Percentiles rank a stretch among this genome's conserved stretches.
These are phyloP conservation scores for Laothoe populi DNA, from an alignment of 2,888 invertebrate genomes.

Conservation along the genomic window DNA sequence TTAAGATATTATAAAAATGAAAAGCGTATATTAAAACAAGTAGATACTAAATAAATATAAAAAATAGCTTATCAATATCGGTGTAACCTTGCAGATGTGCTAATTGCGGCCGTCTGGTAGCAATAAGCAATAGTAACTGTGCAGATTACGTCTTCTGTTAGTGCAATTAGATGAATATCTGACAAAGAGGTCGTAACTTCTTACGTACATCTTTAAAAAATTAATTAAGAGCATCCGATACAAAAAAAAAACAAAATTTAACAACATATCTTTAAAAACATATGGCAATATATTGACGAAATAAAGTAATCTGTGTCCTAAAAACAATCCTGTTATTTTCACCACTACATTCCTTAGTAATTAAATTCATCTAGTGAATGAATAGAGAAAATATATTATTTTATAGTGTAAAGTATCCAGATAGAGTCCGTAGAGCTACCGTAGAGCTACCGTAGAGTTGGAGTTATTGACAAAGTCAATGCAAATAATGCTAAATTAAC, in stretches of 20 bases:
- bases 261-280: too few species aligned
- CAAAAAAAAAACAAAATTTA: not conserved
- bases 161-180: not conserved
- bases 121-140: constrained; percentile 4
- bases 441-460: not conserved
- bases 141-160: constrained; percentile 21
- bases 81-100: constrained; percentile 15
- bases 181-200: constrained; percentile 7
- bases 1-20: not conserved
- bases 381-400: too few species aligned
- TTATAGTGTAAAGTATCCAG: too few species aligned
- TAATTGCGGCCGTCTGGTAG: constrained; percentile 12
- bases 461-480: too few species aligned
- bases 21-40: too few species aligned
- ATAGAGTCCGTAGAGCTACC: not conserved
- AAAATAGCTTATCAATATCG: not conserved
- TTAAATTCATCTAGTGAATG: not conserved
- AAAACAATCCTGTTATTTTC: not conserved
- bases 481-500: too few species aligned
- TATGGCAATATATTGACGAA: not conserved
- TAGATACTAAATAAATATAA: not conserved
- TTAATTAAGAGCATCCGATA: not conserved
- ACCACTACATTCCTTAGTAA: not conserved
- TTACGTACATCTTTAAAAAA: not conserved
- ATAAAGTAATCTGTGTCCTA: not conserved